phyloP scores from a whole-genome alignment of 2,113 vertebrate genomes.

The Carlito syrichta region DNA sequence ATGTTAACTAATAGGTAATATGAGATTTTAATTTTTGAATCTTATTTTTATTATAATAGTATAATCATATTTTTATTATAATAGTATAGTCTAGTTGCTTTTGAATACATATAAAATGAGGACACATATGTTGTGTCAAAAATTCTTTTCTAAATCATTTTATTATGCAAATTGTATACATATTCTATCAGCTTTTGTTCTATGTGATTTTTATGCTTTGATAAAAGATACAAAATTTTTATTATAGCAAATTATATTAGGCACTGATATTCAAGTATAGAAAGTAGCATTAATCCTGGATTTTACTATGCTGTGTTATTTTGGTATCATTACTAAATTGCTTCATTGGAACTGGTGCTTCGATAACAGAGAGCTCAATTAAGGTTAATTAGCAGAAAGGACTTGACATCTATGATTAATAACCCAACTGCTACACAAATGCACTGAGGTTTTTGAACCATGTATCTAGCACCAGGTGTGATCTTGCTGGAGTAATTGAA shows the following conservation, averaged over 20 bases:
- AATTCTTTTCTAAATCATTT: constrained; percentile 26
- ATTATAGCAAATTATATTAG: not conserved
- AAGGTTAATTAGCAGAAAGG: constrained; percentile 71
- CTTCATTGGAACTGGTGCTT: constrained; percentile 27
- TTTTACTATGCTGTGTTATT: constrained; percentile 10
- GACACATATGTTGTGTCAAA: not conserved
- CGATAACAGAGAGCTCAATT: constrained; percentile 52
- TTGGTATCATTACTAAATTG: constrained; percentile 15
- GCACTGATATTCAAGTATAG: not conserved
- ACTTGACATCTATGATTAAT: constrained; percentile 67
- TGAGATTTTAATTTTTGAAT: constrained; percentile 35
- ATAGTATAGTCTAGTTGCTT: not conserved
- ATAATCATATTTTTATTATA: not conserved
- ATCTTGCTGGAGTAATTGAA: constrained; percentile 31
- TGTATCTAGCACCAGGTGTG: constrained; percentile 44
- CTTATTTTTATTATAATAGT: too few species aligned
- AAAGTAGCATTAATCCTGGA: not conserved
- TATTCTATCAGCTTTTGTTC: not conserved
- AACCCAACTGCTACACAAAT: constrained; percentile 9
- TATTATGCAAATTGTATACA: not conserved
- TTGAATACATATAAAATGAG: constrained; percentile 6
- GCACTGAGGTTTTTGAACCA: not conserved
- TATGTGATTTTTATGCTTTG: not conserved
- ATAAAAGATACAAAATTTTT: not conserved
- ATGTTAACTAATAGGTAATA: constrained; percentile 5